Percentiles rank a stretch among this genome's conserved stretches.
Conservation (phyloP, 2,888 invertebrate genomes). For the Ganaspis brasiliensis region DNA sequence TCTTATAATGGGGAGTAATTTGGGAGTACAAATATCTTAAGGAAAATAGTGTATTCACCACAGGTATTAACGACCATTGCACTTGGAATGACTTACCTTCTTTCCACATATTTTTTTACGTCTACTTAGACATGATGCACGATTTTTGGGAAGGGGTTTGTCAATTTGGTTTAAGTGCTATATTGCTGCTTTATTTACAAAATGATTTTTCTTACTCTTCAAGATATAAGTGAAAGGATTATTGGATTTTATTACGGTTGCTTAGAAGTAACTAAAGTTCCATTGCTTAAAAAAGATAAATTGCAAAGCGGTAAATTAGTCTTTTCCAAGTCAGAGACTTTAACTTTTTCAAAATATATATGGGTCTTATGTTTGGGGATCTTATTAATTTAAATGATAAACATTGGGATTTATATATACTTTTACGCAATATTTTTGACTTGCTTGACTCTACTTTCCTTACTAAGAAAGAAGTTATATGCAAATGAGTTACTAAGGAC, state of each 20-base stretch:
- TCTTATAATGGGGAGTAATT: too few relatives aligned
- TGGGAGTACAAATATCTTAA: too few relatives aligned
- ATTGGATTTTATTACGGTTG: not conserved
- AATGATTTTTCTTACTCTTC: not conserved
- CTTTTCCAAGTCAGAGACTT: not conserved
- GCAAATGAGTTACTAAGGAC: too few relatives aligned
- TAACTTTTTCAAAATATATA: not conserved
- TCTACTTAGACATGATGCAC: not conserved
- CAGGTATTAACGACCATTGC: not conserved
- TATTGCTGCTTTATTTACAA: not conserved
- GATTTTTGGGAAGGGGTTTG: not conserved
- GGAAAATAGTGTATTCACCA: not conserved
- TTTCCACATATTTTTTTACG: not conserved
- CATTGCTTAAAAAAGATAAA: not conserved
- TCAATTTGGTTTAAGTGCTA: not conserved
- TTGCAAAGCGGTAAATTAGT: not conserved
- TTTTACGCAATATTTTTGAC: not conserved
- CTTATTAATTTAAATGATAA: not conserved
- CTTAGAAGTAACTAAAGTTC: not conserved
- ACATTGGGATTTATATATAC: not conserved
- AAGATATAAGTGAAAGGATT: not conserved
- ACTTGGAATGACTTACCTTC: not conserved
- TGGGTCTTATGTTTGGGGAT: not conserved
- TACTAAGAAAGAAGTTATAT: too few relatives aligned
- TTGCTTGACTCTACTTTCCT: too few relatives aligned